phyloP scores from a whole-genome alignment of 2,888 invertebrate genomes.

The Arctia plantaginis region DNA sequence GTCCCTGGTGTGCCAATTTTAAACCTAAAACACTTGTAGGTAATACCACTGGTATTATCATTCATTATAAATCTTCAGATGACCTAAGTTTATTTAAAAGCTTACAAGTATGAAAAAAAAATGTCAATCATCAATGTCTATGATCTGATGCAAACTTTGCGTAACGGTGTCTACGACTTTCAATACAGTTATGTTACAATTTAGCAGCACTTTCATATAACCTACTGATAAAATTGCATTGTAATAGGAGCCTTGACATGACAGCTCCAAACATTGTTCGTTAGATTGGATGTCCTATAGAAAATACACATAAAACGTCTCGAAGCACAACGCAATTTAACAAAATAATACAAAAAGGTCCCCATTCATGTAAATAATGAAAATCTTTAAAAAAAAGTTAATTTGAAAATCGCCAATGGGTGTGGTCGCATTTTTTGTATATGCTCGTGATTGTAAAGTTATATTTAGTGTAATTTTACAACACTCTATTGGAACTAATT shows the following conservation, averaged over 20 bases:
- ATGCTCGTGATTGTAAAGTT: background rate
- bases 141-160: background rate
- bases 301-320: background rate
- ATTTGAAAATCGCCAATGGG: slow-evolving; percentile 8
- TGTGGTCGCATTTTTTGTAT: slow-evolving; percentile 3
- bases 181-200: background rate
- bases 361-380: slow-evolving; percentile 4
- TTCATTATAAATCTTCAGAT: no score
- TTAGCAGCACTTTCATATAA: slow-evolving; percentile 2
- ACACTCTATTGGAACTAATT: background rate
- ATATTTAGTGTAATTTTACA: background rate
- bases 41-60: no score
- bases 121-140: no score
- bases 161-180: background rate
- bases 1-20: no score
- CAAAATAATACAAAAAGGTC: background rate
- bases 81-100: background rate
- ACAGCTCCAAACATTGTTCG: slow-evolving; percentile 2
- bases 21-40: no score
- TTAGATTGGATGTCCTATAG: slow-evolving; percentile 8
- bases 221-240: background rate
- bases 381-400: slow-evolving; percentile 8
- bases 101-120: background rate
- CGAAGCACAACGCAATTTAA: background rate
- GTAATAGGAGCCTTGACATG: background rate